phyloP scores from a whole-genome alignment of 2,113 vertebrate species.

The Laticauda colubrina region DNA sequence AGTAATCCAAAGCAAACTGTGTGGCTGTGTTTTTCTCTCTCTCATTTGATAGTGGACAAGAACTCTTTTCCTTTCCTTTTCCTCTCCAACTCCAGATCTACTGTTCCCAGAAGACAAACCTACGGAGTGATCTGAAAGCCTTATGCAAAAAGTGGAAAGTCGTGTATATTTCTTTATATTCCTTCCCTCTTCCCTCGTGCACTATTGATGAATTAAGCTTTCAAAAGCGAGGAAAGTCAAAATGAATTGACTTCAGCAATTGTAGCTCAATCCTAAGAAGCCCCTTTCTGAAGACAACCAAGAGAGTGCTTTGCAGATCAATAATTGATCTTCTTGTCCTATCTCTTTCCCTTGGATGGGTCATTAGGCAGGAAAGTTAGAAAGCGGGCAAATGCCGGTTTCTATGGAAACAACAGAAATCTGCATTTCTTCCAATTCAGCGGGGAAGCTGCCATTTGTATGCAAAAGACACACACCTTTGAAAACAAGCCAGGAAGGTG shows the following conservation, averaged over 20 bases:
- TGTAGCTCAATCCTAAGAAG: background rate
- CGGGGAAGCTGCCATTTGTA: conserved; percentile 45
- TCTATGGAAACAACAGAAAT: conserved; percentile 48
- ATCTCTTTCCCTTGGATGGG: conserved; percentile 10
- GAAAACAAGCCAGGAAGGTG: conserved; percentile 10
- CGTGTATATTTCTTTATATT: background rate
- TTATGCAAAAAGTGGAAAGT: background rate
- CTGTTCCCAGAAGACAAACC: background rate
- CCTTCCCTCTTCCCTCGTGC: background rate
- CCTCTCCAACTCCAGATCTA: background rate
- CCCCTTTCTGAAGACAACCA: background rate
- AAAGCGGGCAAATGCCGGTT: conserved; percentile 46
- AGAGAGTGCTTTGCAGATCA: conserved; percentile 19
- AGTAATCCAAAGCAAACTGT: background rate
- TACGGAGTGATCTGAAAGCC: background rate
- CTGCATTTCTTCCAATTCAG: conserved; percentile 29
- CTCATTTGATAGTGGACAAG: background rate
- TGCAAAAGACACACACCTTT: conserved; percentile 35
- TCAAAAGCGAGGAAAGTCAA: background rate
- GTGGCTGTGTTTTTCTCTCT: background rate
- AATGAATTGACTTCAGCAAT: background rate
- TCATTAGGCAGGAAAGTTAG: conserved; percentile 26
- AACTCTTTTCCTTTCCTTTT: background rate
- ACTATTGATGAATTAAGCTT: background rate
- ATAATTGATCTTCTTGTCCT: background rate